Percentiles rank a stretch among this genome's conserved stretches.
Conservation (phyloP, 2,888 invertebrate genomes). For the Dryobota labecula region DNA sequence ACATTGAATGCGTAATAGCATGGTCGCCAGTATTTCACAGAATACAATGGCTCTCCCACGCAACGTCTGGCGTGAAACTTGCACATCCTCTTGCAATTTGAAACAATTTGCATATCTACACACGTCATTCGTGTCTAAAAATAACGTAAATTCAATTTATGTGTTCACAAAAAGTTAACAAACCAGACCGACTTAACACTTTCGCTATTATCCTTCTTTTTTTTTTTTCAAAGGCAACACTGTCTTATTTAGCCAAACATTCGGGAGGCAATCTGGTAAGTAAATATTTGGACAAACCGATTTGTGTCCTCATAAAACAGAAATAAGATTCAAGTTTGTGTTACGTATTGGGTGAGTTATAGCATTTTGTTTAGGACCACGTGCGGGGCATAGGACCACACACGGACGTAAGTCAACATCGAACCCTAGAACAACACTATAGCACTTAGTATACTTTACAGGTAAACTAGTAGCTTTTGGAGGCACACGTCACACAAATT, state of each 20-base stretch:
- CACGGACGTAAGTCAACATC: conserved; percentile 87
- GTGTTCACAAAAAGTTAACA: conserved; percentile 79
- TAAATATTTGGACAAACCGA: conserved; percentile 46
- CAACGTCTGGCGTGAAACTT: conserved; percentile 82
- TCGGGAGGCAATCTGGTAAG: conserved; percentile 60
- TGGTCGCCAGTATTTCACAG: conserved; percentile 78
- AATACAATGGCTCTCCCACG: conserved; percentile 88
- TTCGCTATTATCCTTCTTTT: conserved; percentile 85
- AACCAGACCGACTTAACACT: conserved; percentile 85
- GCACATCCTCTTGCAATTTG: conserved; percentile 83
- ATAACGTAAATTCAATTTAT: conserved; percentile 78
- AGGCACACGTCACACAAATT: conserved; percentile 77
- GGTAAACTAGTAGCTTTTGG: conserved; percentile 86
- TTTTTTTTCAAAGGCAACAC: conserved; percentile 81
- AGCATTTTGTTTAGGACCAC: conserved; percentile 58
- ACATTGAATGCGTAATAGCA: conserved; percentile 80
- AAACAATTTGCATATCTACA: conserved; percentile 85
- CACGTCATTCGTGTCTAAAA: conserved; percentile 73
- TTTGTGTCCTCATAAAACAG: conserved; percentile 62
- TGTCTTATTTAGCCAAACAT: conserved; percentile 81
- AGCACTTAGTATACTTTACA: conserved; percentile 89
- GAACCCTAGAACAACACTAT: conserved; percentile 88
- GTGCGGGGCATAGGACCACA: conserved; percentile 83
- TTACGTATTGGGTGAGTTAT: conserved; percentile 55
- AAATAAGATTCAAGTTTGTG: conserved; percentile 71